Conservation (phyloP, 2,797 vertebrate species). For the Cottoperca gobio region DNA sequence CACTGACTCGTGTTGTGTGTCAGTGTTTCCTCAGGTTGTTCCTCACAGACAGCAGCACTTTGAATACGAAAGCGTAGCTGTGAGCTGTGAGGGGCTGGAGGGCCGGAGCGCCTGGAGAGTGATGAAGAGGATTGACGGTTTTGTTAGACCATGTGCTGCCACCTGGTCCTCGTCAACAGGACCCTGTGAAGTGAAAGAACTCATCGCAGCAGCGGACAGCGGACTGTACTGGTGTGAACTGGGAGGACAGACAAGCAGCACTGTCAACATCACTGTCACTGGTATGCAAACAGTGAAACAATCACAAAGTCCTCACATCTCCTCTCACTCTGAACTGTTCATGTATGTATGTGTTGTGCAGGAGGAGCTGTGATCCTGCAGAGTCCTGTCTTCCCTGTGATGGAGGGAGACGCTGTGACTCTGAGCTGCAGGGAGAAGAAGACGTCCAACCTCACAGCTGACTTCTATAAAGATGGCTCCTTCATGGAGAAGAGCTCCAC, state of each 20-base stretch:
- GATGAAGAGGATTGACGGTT: not conserved
- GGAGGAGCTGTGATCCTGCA: slow-evolving; percentile 25
- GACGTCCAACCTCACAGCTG: not conserved
- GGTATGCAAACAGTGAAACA: slow-evolving; percentile 15
- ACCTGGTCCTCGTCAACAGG: not conserved
- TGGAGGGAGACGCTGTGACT: not conserved
- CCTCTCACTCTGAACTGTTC: too few relatives aligned
- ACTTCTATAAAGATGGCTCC: slow-evolving; percentile 13
- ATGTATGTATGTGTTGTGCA: not conserved
- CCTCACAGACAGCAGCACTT: slow-evolving; percentile 19
- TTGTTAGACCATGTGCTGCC: accelerated
- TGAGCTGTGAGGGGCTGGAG: slow-evolving; percentile 27
- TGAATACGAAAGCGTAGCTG: not conserved
- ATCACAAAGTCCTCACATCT: not conserved
- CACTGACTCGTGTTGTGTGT: too few relatives aligned
- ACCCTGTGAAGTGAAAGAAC: not conserved
- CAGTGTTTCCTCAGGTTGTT: not conserved
- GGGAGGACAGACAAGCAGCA: not conserved
- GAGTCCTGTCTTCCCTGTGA: slow-evolving; percentile 36
- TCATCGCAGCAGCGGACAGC: accelerated
- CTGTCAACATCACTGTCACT: slow-evolving; percentile 31
- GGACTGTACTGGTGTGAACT: slow-evolving; percentile 53
- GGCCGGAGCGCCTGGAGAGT: slow-evolving; percentile 15
- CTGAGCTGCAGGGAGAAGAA: slow-evolving; percentile 22
- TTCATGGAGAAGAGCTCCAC: not conserved